Conservation (phyloP, 53 echinoderm and acorn worm genomes). For the Holothuria scabra region DNA sequence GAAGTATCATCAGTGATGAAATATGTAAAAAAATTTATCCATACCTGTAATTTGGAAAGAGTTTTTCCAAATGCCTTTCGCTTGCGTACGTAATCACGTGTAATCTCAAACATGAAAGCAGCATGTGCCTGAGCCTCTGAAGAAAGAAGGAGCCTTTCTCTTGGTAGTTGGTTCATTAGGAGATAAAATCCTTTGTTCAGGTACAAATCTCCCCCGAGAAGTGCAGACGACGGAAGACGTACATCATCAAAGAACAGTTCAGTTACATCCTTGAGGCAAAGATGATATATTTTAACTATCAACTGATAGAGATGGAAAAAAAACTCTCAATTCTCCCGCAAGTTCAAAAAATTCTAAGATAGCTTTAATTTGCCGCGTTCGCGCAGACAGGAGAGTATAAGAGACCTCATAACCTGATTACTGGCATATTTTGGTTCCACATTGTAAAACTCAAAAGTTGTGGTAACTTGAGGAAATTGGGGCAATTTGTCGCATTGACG, state of each 20-base stretch:
- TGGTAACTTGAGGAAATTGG: no score
- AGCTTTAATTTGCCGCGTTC: no score
- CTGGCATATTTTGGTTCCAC: no score
- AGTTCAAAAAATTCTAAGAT: no score
- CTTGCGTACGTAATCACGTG: conserved; percentile 70
- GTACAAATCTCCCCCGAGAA: conserved; percentile 54
- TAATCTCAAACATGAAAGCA: conserved; percentile 79
- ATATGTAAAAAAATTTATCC: background rate
- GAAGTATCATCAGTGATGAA: no score
- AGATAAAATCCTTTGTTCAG: conserved; percentile 67
- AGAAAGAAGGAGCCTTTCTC: conserved; percentile 63
- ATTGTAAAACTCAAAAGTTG: no score
- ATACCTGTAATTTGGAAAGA: conserved; percentile 58
- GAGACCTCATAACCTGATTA: no score
- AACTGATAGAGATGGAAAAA: no score
- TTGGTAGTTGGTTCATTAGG: conserved; percentile 76
- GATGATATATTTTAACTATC: no score
- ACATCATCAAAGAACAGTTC: conserved; percentile 86
- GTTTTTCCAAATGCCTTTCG: conserved; percentile 82
- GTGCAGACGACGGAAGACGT: conserved; percentile 62
- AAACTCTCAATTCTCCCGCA: no score
- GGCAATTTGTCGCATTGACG: no score
- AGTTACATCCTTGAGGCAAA: conserved; percentile 56
- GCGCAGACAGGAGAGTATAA: no score
- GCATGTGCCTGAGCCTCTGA: conserved; percentile 46